Conservation (phyloP, 2,113 vertebrate genomes). For the Xenotilapia leptura region DNA sequence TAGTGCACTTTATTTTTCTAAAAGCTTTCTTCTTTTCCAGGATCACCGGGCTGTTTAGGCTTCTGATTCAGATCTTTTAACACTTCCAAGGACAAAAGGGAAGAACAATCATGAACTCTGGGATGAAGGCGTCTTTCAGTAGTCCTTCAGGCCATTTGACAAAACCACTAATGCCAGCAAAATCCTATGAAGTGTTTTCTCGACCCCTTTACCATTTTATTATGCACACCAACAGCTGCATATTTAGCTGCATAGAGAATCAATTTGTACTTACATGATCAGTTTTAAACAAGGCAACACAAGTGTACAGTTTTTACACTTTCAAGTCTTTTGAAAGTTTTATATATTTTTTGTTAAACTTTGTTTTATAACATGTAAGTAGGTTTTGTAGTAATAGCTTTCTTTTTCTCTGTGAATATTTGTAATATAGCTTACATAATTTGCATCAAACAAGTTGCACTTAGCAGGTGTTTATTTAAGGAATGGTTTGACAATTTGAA, state of each 20-base stretch:
- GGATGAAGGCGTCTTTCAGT: not conserved
- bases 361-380: conserved; percentile 63
- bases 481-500: not conserved
- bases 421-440: conserved; percentile 9
- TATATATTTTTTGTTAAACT: conserved; percentile 71
- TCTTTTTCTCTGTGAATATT: conserved; percentile 5
- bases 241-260: conserved; percentile 24
- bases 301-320: conserved; percentile 65
- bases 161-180: conserved; percentile 22
- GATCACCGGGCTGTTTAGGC: not conserved
- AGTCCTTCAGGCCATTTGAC: conserved; percentile 3
- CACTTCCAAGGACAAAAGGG: not conserved
- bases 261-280: conserved; percentile 6
- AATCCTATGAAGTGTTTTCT: not conserved
- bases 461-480: not conserved
- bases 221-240: not conserved
- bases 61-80: not conserved
- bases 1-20: not conserved
- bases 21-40: not conserved
- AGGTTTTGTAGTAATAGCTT: conserved; percentile 27
- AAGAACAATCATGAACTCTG: conserved; percentile 4
- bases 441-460: not conserved
- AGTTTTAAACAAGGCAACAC: conserved; percentile 14
- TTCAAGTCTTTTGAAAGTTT: conserved; percentile 68
- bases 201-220: not conserved